phyloP scores from a whole-genome alignment of 2,113 vertebrate species.

The Forbesichthys papilliferus region DNA sequence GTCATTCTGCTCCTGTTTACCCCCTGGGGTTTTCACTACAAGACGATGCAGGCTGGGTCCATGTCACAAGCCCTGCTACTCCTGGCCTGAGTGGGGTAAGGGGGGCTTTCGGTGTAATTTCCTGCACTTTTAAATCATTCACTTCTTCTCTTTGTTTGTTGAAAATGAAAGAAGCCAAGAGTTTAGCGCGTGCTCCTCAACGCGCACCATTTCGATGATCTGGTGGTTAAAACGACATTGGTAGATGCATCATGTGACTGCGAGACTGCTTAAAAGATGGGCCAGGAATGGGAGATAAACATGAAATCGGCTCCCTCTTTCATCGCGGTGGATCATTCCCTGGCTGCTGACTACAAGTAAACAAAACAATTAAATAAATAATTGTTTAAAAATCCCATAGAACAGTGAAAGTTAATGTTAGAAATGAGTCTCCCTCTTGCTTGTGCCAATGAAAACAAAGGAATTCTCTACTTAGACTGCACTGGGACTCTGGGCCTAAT shows the following conservation, averaged over 20 bases:
- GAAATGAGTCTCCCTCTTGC: conserved; percentile 52
- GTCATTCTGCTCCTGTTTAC: conserved; percentile 72
- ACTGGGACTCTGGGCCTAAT: conserved; percentile 69
- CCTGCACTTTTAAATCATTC: conserved; percentile 79
- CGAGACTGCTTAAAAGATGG: conserved; percentile 30
- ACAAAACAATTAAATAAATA: conserved; percentile 62
- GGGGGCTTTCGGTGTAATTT: conserved; percentile 75
- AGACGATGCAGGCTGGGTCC: conserved; percentile 61
- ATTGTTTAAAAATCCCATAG: conserved; percentile 67
- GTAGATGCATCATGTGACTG: conserved; percentile 45
- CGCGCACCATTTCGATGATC: conserved; percentile 15
- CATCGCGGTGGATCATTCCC: conserved; percentile 17
- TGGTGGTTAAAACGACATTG: conserved; percentile 51
- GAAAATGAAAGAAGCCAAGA: conserved; percentile 39
- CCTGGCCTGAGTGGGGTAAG: conserved; percentile 13
- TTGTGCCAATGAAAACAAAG: conserved; percentile 74
- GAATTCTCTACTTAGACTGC: conserved; percentile 67
- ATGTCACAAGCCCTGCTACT: neutral
- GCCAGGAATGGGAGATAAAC: conserved; percentile 29
- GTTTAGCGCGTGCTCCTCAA: conserved; percentile 51
- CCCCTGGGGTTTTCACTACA: conserved; percentile 72
- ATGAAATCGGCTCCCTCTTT: conserved; percentile 5
- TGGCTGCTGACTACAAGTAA: conserved; percentile 40
- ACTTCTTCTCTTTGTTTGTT: conserved; percentile 58
- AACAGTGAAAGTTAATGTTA: conserved; percentile 64